Evolutionary conservation across 2,888 invertebrate genomes (phyloP).

Genomic region (Endomychus coccineus): DNA sequence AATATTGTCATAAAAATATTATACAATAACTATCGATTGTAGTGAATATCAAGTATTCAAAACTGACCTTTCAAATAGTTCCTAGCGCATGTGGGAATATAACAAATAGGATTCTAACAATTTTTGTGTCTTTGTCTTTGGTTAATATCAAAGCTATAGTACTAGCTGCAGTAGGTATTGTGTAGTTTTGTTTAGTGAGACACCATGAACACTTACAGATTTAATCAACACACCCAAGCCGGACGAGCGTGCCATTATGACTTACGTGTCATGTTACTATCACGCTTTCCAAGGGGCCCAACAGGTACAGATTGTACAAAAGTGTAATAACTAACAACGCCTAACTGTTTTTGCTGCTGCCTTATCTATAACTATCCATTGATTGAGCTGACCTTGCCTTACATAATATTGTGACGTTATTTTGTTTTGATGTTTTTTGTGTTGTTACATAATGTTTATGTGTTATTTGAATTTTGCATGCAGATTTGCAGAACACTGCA

Average conservation of each 20-base stretch:
- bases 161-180: no score
- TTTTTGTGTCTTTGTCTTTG: no score
- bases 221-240: slow-evolving; percentile 99
- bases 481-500: slow-evolving; percentile 96
- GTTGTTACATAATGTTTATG: slow-evolving; percentile 27
- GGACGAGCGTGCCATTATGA: slow-evolving; percentile 99
- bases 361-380: slow-evolving; percentile 15
- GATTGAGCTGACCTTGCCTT: slow-evolving; percentile 17
- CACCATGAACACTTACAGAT: slow-evolving; percentile 82
- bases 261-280: slow-evolving; percentile 99
- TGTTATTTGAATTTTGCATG: slow-evolving; percentile 42
- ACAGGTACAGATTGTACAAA: slow-evolving; percentile 60
- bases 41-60: no score
- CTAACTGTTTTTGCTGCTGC: slow-evolving; percentile 15
- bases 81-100: no score
- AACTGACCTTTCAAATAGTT: no score
- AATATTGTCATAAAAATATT: no score
- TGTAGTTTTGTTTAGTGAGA: no score
- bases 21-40: no score
- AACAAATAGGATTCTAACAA: no score
- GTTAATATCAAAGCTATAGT: no score
- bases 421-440: slow-evolving; percentile 24
- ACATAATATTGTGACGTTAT: slow-evolving; percentile 20
- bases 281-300: slow-evolving; percentile 99
- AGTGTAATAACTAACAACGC: slow-evolving; percentile 4